Evolutionary conservation across 1,140 invertebrate species (phyloP).

Genomic region (Lamellibrachia luymesi): DNA sequence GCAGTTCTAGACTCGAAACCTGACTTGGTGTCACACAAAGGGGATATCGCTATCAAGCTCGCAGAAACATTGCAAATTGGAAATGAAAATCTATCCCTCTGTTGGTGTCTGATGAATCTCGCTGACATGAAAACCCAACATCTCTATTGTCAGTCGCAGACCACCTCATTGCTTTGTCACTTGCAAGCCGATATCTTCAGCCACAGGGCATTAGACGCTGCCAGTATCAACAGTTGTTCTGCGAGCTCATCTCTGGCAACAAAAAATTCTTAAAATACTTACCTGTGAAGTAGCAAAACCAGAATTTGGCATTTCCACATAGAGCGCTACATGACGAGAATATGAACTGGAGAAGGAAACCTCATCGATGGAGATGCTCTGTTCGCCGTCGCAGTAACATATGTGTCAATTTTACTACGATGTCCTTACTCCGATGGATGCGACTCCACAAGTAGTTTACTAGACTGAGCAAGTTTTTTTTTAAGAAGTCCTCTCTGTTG

Average conservation of each 20-base stretch:
- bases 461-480: background rate
- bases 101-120: background rate
- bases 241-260: background rate
- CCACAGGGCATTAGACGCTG: background rate
- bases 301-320: background rate
- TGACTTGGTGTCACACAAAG: background rate
- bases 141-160: background rate
- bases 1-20: background rate
- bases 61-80: background rate
- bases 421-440: background rate
- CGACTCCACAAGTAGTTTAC: background rate
- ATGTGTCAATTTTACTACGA: background rate
- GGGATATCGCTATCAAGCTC: background rate
- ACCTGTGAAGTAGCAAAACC: background rate
- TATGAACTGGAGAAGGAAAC: background rate
- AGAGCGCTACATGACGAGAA: background rate
- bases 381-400: background rate
- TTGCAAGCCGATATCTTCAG: background rate
- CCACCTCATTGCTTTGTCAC: background rate
- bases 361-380: background rate
- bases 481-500: background rate
- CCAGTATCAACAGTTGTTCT: background rate
- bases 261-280: background rate
- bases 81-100: background rate
- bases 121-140: background rate